phyloP scores from a whole-genome alignment of 2,113 vertebrate genomes.

The Rhabdomys dilectus region DNA sequence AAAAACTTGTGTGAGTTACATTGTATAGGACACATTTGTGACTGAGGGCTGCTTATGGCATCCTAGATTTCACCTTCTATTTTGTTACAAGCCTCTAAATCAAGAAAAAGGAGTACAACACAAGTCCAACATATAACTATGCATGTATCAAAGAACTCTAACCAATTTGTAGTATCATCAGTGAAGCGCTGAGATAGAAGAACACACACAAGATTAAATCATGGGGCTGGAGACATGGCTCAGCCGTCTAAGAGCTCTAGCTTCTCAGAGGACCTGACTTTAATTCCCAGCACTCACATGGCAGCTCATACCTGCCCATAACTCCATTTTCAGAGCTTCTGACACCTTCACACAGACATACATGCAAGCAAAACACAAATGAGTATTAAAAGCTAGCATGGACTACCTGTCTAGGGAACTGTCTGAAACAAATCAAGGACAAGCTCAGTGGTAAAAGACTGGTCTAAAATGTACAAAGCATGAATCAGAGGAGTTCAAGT shows the following conservation, averaged over 20 bases:
- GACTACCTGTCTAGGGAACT: neutral
- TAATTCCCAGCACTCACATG: too few relatives aligned
- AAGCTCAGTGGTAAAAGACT: neutral
- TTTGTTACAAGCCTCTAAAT: conserved; percentile 36
- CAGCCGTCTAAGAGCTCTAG: too few relatives aligned
- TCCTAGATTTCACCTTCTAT: neutral
- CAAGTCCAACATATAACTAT: neutral
- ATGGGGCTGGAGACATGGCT: too few relatives aligned
- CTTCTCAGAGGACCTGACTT: too few relatives aligned
- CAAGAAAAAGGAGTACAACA: neutral
- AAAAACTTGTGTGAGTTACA: neutral
- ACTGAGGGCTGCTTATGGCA: neutral
- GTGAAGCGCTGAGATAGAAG: neutral
- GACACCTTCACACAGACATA: too few relatives aligned
- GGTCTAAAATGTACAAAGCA: neutral
- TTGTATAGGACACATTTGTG: neutral
- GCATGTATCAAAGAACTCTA: neutral
- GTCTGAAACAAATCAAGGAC: neutral
- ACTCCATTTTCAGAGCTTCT: too few relatives aligned
- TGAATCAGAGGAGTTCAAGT: neutral
- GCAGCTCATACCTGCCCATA: too few relatives aligned
- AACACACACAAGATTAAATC: neutral
- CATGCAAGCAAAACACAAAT: too few relatives aligned
- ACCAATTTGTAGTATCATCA: neutral
- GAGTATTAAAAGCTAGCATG: neutral